A percentile compares a stretch with the other conserved stretches of the same genome.
Evolutionary conservation across 2,113 vertebrate genomes (phyloP).

Genomic region (Brachyhypopomus occidentalis): DNA sequence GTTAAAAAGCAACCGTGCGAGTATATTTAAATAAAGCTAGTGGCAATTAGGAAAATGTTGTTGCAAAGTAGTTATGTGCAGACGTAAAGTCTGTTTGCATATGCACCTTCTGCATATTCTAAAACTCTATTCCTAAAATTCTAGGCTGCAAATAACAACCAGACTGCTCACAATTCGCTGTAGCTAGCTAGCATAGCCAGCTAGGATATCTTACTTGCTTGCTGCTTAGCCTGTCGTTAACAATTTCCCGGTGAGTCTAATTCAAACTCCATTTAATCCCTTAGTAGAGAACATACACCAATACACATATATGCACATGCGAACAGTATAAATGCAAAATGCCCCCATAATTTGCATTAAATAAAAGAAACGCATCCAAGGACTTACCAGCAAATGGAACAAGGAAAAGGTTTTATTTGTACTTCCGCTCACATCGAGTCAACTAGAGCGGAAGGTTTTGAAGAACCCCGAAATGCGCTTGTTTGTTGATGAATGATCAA

Average conservation of each 20-base stretch:
- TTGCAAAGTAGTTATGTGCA: not conserved
- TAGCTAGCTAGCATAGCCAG: too few relatives aligned
- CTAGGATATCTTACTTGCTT: not conserved
- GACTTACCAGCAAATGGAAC: constrained; percentile 64
- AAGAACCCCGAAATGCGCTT: constrained; percentile 21
- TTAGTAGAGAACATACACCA: not conserved
- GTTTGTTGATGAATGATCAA: not conserved
- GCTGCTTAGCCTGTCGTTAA: not conserved
- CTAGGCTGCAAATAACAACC: not conserved
- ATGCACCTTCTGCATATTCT: not conserved
- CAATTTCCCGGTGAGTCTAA: not conserved
- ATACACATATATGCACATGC: too few relatives aligned
- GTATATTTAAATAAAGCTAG: not conserved
- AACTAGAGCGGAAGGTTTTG: constrained; percentile 22
- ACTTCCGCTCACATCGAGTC: constrained; percentile 58
- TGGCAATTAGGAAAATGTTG: not conserved
- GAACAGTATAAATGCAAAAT: not conserved
- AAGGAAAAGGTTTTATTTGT: constrained; percentile 59
- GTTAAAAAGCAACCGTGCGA: not conserved
- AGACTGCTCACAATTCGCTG: not conserved
- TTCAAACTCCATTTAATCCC: not conserved
- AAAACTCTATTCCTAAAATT: too few relatives aligned
- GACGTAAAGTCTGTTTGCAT: not conserved
- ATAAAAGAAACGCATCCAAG: constrained; percentile 36
- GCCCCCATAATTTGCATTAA: not conserved